Conservation (phyloP, 2,888 invertebrate species). For the Rotaria magnacalcarata region DNA sequence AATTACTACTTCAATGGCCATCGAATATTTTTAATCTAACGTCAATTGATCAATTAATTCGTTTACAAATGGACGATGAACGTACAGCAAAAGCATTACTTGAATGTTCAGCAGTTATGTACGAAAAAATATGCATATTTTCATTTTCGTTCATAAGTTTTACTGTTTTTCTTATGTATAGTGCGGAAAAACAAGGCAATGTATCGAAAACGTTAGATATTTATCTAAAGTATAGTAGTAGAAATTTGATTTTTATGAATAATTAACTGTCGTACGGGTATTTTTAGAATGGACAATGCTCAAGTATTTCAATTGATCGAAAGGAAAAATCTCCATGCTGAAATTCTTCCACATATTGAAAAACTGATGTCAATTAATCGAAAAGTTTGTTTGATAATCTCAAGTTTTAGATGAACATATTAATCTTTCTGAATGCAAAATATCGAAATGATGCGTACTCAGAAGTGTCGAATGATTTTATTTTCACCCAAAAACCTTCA, state of each 20-base stretch:
- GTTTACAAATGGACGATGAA: not conserved
- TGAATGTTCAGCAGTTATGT: constrained; percentile 43
- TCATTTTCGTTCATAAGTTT: not conserved
- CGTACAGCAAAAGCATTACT: constrained; percentile 59
- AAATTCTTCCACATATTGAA: constrained; percentile 7
- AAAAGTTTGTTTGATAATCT: not conserved
- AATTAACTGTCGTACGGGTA: not conserved
- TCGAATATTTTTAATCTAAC: constrained; percentile 62
- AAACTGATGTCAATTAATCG: not conserved
- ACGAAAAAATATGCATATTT: not conserved
- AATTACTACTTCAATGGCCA: constrained; percentile 82
- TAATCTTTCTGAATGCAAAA: not conserved
- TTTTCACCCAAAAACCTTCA: no score
- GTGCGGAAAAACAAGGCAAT: constrained; percentile 64
- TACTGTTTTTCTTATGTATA: not conserved
- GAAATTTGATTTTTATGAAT: not conserved
- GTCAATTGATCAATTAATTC: not conserved
- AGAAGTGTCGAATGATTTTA: no score
- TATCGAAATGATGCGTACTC: no score
- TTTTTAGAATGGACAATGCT: constrained; percentile 3
- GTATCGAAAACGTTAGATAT: constrained; percentile 82
- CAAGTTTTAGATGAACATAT: not conserved
- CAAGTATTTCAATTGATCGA: constrained; percentile 21
- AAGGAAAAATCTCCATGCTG: not conserved
- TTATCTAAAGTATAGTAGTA: constrained; percentile 71